phyloP scores from a whole-genome alignment of 2,888 invertebrate genomes.

The Andricus curvator region DNA sequence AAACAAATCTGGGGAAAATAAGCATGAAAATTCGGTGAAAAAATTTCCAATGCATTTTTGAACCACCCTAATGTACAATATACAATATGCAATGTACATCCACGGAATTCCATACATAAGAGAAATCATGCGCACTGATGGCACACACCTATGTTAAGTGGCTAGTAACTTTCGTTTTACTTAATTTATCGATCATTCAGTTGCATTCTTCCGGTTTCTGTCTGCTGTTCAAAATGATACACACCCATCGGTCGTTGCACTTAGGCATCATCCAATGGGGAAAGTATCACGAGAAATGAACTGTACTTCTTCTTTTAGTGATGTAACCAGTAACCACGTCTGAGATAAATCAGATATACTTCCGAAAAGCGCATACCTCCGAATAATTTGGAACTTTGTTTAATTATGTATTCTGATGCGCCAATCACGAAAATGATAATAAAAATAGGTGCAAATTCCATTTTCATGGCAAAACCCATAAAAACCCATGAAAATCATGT shows the following conservation, averaged over 20 bases:
- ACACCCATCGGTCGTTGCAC: conserved; percentile 22
- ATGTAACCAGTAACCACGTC: conserved; percentile 28
- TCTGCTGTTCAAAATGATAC: neutral
- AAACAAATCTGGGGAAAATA: too few species aligned
- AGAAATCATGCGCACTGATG: conserved; percentile 53
- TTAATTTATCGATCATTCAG: conserved; percentile 30
- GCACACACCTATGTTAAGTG: conserved; percentile 45
- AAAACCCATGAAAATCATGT: too few species aligned
- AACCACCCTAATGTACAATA: neutral
- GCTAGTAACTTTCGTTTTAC: conserved; percentile 26
- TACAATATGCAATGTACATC: conserved; percentile 28
- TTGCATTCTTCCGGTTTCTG: conserved; percentile 37
- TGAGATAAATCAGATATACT: too few species aligned
- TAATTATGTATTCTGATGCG: too few species aligned
- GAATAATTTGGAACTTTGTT: too few species aligned
- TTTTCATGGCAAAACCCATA: too few species aligned
- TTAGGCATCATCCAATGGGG: neutral
- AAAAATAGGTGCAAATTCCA: too few species aligned
- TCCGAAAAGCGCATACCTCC: too few species aligned
- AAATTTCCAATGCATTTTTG: too few species aligned
- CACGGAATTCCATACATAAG: conserved; percentile 50
- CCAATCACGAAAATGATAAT: too few species aligned
- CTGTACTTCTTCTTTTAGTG: conserved; percentile 21
- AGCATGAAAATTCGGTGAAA: too few species aligned
- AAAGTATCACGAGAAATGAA: conserved; percentile 17